A percentile compares a stretch with the other conserved stretches of the same genome.
Evolutionary conservation across 2,113 vertebrate genomes (phyloP).

Genomic region (Cyprinodon variegatus): DNA sequence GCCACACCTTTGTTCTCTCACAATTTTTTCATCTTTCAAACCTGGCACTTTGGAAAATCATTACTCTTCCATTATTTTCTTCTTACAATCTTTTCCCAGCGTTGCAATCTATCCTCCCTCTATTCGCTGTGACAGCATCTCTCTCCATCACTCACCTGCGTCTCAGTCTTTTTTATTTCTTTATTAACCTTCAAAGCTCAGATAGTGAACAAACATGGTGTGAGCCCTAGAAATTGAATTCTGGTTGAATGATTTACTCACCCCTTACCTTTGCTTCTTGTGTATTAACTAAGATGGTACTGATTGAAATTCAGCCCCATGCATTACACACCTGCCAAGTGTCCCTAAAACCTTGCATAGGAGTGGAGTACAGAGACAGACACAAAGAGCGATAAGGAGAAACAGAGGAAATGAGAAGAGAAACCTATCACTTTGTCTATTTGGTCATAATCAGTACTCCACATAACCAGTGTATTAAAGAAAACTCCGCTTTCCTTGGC

Average conservation of each 20-base stretch:
- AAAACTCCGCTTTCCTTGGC: conserved; percentile 50
- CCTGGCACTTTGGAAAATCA: conserved; percentile 37
- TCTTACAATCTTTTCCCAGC: conserved; percentile 1
- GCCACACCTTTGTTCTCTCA: conserved; percentile 13
- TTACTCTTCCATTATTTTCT: conserved; percentile 39
- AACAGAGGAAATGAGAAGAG: conserved; percentile 35
- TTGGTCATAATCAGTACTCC: conserved; percentile 49
- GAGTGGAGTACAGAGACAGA: conserved; percentile 57
- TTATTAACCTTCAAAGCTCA: conserved; percentile 13
- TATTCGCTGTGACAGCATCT: conserved; percentile 2
- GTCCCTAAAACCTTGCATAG: conserved; percentile 62
- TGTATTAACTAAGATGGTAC: conserved; percentile 53
- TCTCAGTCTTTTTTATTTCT: conserved; percentile 4
- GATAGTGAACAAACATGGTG: conserved; percentile 46
- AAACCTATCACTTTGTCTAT: conserved; percentile 27
- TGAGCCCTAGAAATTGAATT: conserved; percentile 53
- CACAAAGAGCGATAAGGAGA: conserved; percentile 47
- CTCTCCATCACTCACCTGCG: background rate
- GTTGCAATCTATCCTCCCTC: conserved; percentile 14
- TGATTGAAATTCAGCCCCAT: conserved; percentile 63
- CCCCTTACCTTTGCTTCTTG: conserved; percentile 22
- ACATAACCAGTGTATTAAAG: conserved; percentile 52
- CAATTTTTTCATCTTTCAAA: conserved; percentile 49
- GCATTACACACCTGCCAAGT: conserved; percentile 47
- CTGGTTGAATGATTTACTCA: conserved; percentile 43